Evolutionary conservation across 2,113 vertebrate species (phyloP), one percentile per base, ranked within the genome.

Genomic region (Bufo gargarizans): DNA sequence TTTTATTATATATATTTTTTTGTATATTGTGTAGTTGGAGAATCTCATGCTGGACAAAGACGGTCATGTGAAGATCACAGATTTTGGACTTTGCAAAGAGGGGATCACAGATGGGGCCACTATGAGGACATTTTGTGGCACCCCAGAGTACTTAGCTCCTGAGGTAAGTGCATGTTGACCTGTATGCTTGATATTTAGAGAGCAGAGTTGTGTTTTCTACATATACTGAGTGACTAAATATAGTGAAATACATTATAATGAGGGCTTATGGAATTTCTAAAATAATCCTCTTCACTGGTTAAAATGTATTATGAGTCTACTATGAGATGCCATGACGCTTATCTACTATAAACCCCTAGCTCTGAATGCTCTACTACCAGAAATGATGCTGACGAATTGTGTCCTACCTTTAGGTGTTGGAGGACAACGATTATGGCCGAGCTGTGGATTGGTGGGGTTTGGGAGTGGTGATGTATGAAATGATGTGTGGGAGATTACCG

Each of bases 11-110:
- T n/a, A n/a, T n/a, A n/a, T n/a, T 53, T 33, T 61, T 16, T 11
- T 19, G 3, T 20, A 10, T 59, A 7, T 59, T 81, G 85, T 61
- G 2, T 89, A 99, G 97, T 94, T 99, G 95, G 98, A 99, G 90
- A 99, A 99, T 86, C 97, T 99, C 61, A 97, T 98, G 97, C 94
- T 98, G 96, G 97, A 98, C 89, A 98, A 99, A 91, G 97, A 98
- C 0, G 97, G 97, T 2, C 98, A 99, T 92, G 96, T 99, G 91
- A 99, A 98, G 90, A 99, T 99, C 93, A 99, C 98, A 0, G 98
- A 99, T 90, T 99, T 99, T 0, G 98, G 98, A 17, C 92, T 99
- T 19, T 99, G 97, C 91, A 99, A 99, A 83, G 98, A 99, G 81
- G 98, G 97, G 20, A 95, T 99, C 93, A 96, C 95, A 0, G 97